phyloP scores from a whole-genome alignment of 1,140 invertebrate genomes.

The Diabrotica undecimpunctata region DNA sequence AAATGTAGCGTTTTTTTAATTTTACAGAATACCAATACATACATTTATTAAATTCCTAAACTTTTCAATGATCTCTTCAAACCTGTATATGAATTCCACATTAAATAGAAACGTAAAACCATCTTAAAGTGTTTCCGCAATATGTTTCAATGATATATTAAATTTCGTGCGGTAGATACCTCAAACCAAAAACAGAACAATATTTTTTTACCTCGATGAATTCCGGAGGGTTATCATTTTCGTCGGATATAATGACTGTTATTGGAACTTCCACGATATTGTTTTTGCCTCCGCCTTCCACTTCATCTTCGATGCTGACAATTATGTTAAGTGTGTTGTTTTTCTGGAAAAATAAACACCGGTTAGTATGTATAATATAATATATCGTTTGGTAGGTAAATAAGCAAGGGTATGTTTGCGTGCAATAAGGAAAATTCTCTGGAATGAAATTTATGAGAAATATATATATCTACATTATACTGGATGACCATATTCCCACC shows the following conservation, averaged over 20 bases:
- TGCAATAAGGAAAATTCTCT: neutral
- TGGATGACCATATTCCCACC: too few relatives aligned
- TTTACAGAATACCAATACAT: too few relatives aligned
- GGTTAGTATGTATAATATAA: neutral
- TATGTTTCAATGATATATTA: too few relatives aligned
- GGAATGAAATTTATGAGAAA: neutral
- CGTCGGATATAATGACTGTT: conserved; percentile 79
- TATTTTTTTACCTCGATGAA: conserved; percentile 49
- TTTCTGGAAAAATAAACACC: conserved; percentile 53
- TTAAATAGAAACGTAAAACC: too few relatives aligned
- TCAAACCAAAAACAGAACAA: neutral
- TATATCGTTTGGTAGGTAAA: neutral
- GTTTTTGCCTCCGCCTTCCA: conserved; percentile 59
- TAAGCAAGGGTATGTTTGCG: too few relatives aligned
- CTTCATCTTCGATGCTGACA: conserved; percentile 75
- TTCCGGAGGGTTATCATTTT: conserved; percentile 82
- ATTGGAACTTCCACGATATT: conserved; percentile 75
- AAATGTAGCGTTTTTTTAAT: too few relatives aligned
- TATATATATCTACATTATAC: too few relatives aligned
- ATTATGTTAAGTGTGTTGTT: conserved; percentile 71
- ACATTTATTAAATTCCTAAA: too few relatives aligned
- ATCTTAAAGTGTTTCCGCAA: too few relatives aligned
- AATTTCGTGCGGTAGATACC: too few relatives aligned
- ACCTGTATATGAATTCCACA: too few relatives aligned
- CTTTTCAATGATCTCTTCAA: too few relatives aligned